Evolutionary conservation across 2,797 vertebrate species (phyloP).

Genomic region (Benthosema pterotum): DNA sequence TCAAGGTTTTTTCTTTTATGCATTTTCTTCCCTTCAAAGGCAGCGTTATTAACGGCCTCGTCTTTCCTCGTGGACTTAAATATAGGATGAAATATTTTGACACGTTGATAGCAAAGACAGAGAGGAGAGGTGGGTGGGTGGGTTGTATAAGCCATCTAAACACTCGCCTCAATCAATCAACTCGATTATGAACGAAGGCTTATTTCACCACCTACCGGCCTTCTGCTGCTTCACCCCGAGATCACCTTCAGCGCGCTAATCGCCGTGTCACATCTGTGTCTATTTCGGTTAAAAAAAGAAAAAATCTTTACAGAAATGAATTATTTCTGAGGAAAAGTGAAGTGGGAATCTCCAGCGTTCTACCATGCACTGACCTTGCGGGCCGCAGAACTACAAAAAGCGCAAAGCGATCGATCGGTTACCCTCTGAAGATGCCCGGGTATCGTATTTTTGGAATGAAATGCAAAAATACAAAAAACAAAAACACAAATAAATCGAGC

Average conservation of each 20-base stretch:
- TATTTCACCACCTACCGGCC: conserved; percentile 37
- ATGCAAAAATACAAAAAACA: conserved; percentile 10
- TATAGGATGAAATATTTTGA: conserved; percentile 75
- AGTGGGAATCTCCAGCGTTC: conserved; percentile 65
- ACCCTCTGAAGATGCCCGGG: conserved; percentile 63
- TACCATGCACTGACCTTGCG: conserved; percentile 74
- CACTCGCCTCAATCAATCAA: conserved; percentile 79
- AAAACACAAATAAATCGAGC: conserved; percentile 71
- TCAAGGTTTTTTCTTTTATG: conserved; percentile 63
- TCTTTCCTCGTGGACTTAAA: conserved; percentile 73
- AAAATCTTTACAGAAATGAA: conserved; percentile 60
- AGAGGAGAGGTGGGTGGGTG: conserved; percentile 48
- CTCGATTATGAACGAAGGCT: conserved; percentile 60
- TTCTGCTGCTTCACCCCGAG: conserved; percentile 37
- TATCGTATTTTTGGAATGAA: conserved; percentile 70
- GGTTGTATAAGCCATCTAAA: conserved; percentile 62
- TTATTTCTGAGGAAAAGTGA: conserved; percentile 58
- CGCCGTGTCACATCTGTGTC: conserved; percentile 56
- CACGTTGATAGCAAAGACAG: conserved; percentile 66
- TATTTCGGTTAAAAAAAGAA: too few relatives aligned
- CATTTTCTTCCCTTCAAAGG: conserved; percentile 70
- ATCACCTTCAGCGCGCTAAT: conserved; percentile 40
- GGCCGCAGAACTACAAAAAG: conserved; percentile 69
- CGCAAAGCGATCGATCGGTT: conserved; percentile 67
- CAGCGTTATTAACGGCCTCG: conserved; percentile 75